Conservation (phyloP, 1,140 invertebrate species). For the fruit fly (Drosophila melanogaster) region DNA sequence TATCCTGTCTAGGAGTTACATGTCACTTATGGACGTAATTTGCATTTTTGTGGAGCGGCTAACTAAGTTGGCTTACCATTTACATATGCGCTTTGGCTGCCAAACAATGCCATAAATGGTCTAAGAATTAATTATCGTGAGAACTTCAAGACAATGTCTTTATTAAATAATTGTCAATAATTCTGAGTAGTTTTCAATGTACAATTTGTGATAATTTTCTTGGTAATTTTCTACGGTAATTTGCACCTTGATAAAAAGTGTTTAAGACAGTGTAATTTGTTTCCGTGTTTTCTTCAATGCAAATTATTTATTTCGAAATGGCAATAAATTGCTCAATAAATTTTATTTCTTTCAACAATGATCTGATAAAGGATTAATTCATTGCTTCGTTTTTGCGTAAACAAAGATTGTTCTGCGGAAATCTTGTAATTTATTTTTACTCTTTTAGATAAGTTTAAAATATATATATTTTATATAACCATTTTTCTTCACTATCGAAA, state of each 20-base stretch:
- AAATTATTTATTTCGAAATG: neutral
- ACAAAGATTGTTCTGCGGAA: too few species aligned
- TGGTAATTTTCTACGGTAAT: too few species aligned
- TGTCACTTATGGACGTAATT: conserved; percentile 36
- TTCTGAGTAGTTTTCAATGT: conserved; percentile 1
- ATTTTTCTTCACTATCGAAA: neutral
- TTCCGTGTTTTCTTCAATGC: neutral
- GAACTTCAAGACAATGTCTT: conserved; percentile 2
- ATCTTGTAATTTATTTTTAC: too few species aligned
- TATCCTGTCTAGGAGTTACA: conserved; percentile 38
- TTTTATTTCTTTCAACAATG: neutral
- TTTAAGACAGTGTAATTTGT: neutral
- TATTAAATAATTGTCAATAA: neutral
- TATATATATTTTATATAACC: too few species aligned
- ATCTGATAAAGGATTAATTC: neutral
- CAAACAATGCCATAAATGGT: conserved; percentile 32
- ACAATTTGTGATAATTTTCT: neutral
- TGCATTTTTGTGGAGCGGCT: conserved; percentile 31
- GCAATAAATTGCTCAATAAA: neutral
- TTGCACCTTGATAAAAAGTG: too few species aligned
- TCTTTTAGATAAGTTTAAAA: too few species aligned
- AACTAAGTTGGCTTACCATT: conserved; percentile 8
- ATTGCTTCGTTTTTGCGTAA: too few species aligned
- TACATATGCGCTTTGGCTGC: neutral
- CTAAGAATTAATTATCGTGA: conserved; percentile 37